These are phyloP conservation scores for Halcyon malimbica DNA, from an alignment of 2,113 vertebrate genomes.

Conservation along the genomic window DNA sequence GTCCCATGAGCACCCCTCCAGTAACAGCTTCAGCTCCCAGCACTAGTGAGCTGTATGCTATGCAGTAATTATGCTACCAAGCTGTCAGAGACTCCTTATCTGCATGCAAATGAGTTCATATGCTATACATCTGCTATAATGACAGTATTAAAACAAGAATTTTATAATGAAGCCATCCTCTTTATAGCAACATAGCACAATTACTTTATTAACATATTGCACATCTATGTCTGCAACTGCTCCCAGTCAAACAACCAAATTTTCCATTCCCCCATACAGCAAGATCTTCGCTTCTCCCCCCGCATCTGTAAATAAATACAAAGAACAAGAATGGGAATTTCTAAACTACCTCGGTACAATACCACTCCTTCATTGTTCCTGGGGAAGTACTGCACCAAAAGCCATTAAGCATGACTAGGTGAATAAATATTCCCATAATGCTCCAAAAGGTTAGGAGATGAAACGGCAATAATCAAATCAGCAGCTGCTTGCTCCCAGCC, in stretches of 20 bases:
- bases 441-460: conserved; percentile 71
- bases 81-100: conserved; percentile 72
- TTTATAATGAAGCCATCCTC: conserved; percentile 64
- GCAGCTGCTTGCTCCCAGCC: conserved; percentile 71
- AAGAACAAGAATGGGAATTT: not conserved
- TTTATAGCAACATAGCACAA: conserved; percentile 69
- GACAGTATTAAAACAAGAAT: conserved; percentile 66
- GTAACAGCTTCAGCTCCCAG: conserved; percentile 51
- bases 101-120: conserved; percentile 76
- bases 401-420: conserved; percentile 41
- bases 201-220: conserved; percentile 67
- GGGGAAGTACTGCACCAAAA: conserved; percentile 6
- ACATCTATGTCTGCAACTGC: conserved; percentile 9
- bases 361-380: not conserved
- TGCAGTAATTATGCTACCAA: conserved; percentile 71
- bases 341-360: not conserved
- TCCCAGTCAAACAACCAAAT: conserved; percentile 2
- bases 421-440: conserved; percentile 57
- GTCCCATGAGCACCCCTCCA: conserved; percentile 62
- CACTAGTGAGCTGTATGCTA: conserved; percentile 31
- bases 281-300: not conserved
- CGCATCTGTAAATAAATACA: not conserved
- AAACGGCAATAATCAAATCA: conserved; percentile 73
- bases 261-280: not conserved
- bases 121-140: conserved; percentile 68